phyloP scores from a whole-genome alignment of 2,888 invertebrate genomes.

The Plebejus anna region DNA sequence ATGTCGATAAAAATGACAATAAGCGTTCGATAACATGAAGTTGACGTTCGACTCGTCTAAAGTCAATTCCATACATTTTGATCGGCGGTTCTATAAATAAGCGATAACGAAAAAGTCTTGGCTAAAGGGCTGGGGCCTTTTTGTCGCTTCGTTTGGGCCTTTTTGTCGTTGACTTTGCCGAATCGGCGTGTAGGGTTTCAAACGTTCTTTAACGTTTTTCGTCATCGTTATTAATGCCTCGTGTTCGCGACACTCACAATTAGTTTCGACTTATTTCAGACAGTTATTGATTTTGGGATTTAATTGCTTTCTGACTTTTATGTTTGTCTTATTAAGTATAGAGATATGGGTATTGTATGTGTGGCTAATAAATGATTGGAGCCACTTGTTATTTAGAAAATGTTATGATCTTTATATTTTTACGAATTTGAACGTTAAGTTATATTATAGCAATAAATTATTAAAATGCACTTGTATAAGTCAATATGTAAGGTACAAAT shows the following conservation, averaged over 20 bases:
- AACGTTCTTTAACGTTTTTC: conserved; percentile 50
- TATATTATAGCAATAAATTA: too few species aligned
- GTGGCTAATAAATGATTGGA: too few species aligned
- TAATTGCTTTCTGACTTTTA: conserved; percentile 10
- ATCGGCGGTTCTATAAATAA: too few species aligned
- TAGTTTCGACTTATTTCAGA: conserved; percentile 25
- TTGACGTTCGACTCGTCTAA: too few species aligned
- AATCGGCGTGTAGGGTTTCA: conserved; percentile 57
- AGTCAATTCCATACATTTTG: too few species aligned
- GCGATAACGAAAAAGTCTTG: neutral
- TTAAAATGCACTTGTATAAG: too few species aligned
- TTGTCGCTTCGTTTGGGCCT: conserved; percentile 44
- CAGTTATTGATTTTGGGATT: conserved; percentile 12
- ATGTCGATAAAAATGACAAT: too few species aligned
- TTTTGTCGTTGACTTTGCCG: neutral
- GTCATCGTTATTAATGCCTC: conserved; percentile 35
- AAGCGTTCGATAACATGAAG: too few species aligned
- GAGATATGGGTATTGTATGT: neutral
- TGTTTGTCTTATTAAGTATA: neutral
- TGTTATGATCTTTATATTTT: too few species aligned
- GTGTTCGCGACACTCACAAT: conserved; percentile 30
- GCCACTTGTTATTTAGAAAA: too few species aligned
- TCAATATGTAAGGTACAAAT: too few species aligned
- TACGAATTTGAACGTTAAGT: too few species aligned
- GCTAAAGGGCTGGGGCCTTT: neutral